Evolutionary conservation across 2,888 invertebrate species (phyloP), one percentile per base, ranked within the genome.

Genomic region (Lysandra coridon): DNA sequence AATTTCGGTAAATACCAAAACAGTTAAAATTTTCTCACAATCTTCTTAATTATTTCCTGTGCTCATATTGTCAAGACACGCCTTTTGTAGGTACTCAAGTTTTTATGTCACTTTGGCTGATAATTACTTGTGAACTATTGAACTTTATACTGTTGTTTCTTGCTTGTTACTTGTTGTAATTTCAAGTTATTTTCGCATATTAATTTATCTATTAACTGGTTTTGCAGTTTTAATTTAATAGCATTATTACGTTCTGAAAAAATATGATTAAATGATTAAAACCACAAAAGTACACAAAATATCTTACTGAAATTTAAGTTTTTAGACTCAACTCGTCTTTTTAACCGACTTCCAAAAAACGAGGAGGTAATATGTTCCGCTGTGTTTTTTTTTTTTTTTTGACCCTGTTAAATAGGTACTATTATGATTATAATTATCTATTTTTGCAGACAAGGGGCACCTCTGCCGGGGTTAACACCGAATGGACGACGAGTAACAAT

Each of bases 401-500:
- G 23, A 23, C 23, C 23, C 23, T 23, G 23, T 23, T 23, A 17
- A 60, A 60, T n/a, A 60, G n/a, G 17, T 60, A 60, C 5, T 60
- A n/a, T 60, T 17, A 60, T n/a, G 1, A 17, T 60, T 12, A 12
- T 73, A 23, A 23, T 23, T 23, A 23, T 44, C 23, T 77, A 7
- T 40, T 78, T 23, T 74, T 40, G 75, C 53, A 76, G 76, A 5
- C 76, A 76, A 57, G 76, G 76, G 17, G 49, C 79, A 17, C 78
- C 79, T 14, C 89, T 98, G 80, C 97, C 98, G 1, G 97, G 97
- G 7, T 91, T 98, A 60, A 98, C 98, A 0, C 96, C 97, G 40
- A 96, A 97, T 75, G 98, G 98, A 0, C 95, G 96, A 73, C 95
- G 98, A 81, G 97, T 98, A 0, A 95, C 96, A 0, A 91, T 97